A percentile compares a stretch with the other conserved stretches of the same genome.
Conservation (phyloP, 2,113 vertebrate species). For the Antennarius striatus region DNA sequence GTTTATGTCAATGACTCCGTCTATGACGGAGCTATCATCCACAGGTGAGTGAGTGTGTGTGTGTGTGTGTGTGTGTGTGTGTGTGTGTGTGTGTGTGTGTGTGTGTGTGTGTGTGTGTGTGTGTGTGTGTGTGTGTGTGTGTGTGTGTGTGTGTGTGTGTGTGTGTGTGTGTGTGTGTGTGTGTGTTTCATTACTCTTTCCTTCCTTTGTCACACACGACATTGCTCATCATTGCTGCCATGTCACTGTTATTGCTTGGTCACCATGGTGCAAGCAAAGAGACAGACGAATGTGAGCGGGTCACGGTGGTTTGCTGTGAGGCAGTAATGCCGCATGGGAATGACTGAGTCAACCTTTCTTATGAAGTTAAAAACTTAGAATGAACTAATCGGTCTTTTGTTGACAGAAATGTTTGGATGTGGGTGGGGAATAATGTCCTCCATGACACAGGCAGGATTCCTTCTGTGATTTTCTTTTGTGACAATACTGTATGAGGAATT, state of each 20-base stretch:
- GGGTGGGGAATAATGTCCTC: conserved; percentile 72
- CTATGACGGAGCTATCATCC: conserved; percentile 91
- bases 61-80: neutral
- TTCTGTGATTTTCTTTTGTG: conserved; percentile 53
- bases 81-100: conserved; percentile 7
- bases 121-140: neutral
- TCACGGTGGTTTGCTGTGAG: conserved; percentile 62
- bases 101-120: conserved; percentile 69
- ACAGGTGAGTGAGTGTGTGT: conserved; percentile 82
- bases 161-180: neutral
- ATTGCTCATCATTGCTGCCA: conserved; percentile 6
- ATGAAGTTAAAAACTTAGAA: conserved; percentile 28
- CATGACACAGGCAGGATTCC: conserved; percentile 62
- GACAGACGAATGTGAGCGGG: conserved; percentile 40
- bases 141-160: conserved; percentile 68
- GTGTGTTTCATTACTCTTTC: neutral
- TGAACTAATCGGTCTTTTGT: conserved; percentile 34
- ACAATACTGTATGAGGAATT: conserved; percentile 20
- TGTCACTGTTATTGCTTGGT: conserved; percentile 54
- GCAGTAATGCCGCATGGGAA: conserved; percentile 50
- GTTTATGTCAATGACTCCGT: conserved; percentile 94
- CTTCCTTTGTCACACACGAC: neutral
- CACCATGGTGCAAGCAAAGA: conserved; percentile 57
- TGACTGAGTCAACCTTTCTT: conserved; percentile 56
- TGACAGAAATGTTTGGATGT: conserved; percentile 55